Evolutionary conservation across 2,888 invertebrate genomes (phyloP).

Genomic region (Trilocha varians): DNA sequence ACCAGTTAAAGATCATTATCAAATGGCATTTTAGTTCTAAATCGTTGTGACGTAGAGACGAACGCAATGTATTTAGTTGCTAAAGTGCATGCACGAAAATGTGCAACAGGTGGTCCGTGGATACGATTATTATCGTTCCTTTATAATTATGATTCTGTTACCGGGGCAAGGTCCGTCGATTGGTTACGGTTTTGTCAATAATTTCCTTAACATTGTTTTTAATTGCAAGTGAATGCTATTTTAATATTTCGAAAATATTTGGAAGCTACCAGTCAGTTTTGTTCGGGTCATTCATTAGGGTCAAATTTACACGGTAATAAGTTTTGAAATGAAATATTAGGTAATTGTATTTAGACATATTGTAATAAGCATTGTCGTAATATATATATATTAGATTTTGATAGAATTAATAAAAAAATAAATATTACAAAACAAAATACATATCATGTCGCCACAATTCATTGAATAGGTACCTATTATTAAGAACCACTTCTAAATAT

Average conservation of each 20-base stretch:
- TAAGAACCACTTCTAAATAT: no score
- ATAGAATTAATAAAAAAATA: no score
- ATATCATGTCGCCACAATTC: no score
- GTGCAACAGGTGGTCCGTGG: slow-evolving; percentile 29
- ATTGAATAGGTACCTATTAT: no score
- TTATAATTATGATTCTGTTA: slow-evolving; percentile 25
- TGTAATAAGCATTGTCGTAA: no score
- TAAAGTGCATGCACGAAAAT: slow-evolving; percentile 36
- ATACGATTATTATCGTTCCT: slow-evolving; percentile 33
- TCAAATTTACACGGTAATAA: background rate
- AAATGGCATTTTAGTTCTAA: slow-evolving; percentile 17
- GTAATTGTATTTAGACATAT: no score
- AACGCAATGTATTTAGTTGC: slow-evolving; percentile 35
- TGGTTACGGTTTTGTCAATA: background rate
- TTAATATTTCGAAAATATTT: background rate
- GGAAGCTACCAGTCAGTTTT: background rate
- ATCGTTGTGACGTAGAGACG: slow-evolving; percentile 27
- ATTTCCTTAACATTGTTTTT: background rate
- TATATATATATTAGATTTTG: no score
- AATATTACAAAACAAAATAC: no score
- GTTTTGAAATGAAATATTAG: no score
- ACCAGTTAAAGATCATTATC: slow-evolving; percentile 8
- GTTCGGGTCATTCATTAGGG: background rate
- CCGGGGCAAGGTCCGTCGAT: slow-evolving; percentile 1
- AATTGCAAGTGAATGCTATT: background rate